These are phyloP conservation scores for Crambe crambe DNA, from an alignment of 37 sponge, comb jelly and placozoan genomes.

Conservation along the genomic window DNA sequence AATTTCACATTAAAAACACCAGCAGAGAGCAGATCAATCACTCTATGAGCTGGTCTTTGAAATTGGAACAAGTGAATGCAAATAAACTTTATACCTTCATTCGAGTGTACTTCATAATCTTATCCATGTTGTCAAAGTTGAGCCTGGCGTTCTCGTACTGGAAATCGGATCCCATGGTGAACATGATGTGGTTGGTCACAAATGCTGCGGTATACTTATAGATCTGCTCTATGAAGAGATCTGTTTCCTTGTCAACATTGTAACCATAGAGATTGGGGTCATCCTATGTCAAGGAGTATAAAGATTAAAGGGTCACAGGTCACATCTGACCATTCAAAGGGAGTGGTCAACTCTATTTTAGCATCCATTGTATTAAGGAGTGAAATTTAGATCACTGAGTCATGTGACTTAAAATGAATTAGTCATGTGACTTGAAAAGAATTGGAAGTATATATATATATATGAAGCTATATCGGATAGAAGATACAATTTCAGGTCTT, in stretches of 20 bases:
- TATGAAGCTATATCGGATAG: too few relatives aligned
- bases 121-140: constrained; percentile 91
- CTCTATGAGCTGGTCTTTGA: too few relatives aligned
- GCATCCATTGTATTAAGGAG: too few relatives aligned
- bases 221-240: constrained; percentile 46
- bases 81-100: constrained; percentile 23
- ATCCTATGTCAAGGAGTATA: not conserved
- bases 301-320: not conserved
- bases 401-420: too few relatives aligned
- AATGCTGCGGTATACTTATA: constrained; percentile 46
- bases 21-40: too few relatives aligned
- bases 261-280: constrained; percentile 72
- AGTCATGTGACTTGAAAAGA: too few relatives aligned
- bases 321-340: not conserved
- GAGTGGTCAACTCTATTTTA: not conserved
- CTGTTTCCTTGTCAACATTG: constrained; percentile 72
- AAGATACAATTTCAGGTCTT: not conserved
- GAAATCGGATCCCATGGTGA: constrained; percentile 97
- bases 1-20: too few relatives aligned
- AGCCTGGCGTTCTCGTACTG: constrained; percentile 77
- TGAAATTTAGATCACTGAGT: too few relatives aligned
- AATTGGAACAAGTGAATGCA: too few relatives aligned
- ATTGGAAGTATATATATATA: too few relatives aligned
- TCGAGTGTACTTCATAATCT: constrained; percentile 85
- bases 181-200: constrained; percentile 84